Evolutionary conservation across 2,113 vertebrate genomes (phyloP).

Genomic region (Pelobates fuscus): DNA sequence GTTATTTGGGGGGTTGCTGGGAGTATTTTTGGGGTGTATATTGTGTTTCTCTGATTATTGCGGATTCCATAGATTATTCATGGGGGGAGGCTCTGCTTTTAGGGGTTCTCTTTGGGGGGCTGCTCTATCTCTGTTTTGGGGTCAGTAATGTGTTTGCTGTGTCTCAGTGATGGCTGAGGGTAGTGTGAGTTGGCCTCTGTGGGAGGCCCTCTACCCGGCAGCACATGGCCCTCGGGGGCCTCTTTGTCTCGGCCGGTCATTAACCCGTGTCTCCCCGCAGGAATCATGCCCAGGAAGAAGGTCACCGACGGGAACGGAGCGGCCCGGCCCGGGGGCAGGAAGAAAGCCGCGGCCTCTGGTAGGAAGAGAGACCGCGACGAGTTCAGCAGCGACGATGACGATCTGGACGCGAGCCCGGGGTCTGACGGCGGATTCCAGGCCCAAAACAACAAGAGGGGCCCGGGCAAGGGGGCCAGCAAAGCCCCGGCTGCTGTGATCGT

Average conservation of each 20-base stretch:
- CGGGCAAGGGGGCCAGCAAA: constrained; percentile 39
- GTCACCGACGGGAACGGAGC: constrained; percentile 60
- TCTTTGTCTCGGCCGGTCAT: not conserved
- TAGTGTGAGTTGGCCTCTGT: not conserved
- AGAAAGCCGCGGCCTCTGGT: constrained; percentile 56
- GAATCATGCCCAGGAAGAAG: constrained; percentile 66
- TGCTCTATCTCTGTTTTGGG: too few relatives aligned
- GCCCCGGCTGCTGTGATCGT: constrained; percentile 57
- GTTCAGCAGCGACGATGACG: constrained; percentile 53
- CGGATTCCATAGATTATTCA: too few relatives aligned
- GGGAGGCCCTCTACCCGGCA: too few relatives aligned
- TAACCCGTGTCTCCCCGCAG: not conserved
- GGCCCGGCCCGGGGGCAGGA: constrained; percentile 57
- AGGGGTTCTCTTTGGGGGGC: too few relatives aligned
- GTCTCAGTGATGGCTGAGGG: too few relatives aligned
- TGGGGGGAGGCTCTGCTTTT: too few relatives aligned
- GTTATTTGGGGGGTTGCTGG: too few relatives aligned
- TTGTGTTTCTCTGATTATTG: too few relatives aligned
- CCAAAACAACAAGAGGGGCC: constrained; percentile 24
- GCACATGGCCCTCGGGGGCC: not conserved
- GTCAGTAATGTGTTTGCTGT: too few relatives aligned
- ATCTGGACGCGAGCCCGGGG: constrained; percentile 38
- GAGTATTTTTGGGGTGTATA: too few relatives aligned
- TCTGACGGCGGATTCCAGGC: constrained; percentile 33
- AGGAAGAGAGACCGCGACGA: constrained; percentile 62